Conservation (phyloP, 1,140 invertebrate species). For the Yoshiicerus persimilis region DNA sequence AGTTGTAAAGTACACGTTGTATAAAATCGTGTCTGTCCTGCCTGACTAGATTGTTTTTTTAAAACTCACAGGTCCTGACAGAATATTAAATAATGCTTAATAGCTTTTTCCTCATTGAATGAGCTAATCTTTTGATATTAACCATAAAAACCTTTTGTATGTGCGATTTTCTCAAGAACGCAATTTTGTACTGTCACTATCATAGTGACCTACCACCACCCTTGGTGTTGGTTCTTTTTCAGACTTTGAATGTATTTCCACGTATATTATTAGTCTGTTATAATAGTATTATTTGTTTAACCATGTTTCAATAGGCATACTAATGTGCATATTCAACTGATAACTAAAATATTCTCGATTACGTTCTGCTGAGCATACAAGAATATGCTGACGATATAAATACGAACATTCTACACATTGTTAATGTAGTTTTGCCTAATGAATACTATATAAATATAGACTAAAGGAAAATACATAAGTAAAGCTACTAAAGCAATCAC, state of each 20-base stretch:
- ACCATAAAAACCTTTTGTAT: background rate
- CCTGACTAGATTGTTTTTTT: background rate
- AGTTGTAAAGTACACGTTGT: background rate
- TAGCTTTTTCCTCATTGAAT: background rate
- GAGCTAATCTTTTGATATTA: background rate
- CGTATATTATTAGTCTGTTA: background rate
- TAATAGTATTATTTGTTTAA: background rate
- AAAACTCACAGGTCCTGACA: background rate
- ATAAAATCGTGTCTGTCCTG: background rate
- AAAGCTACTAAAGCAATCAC: background rate
- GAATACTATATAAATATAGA: background rate
- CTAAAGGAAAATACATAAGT: background rate
- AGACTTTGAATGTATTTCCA: background rate
- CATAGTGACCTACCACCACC: background rate
- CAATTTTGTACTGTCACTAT: background rate
- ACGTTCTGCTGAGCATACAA: too few species aligned
- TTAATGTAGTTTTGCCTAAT: too few species aligned
- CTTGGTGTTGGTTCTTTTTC: background rate
- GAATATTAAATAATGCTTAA: background rate
- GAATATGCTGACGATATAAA: too few species aligned
- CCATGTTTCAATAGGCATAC: background rate
- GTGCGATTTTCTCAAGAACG: background rate
- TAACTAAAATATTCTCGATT: too few species aligned
- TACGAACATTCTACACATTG: too few species aligned
- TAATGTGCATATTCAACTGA: background rate